Evolutionary conservation across 2,888 invertebrate species (phyloP).

Genomic region (Drosophila conformis): DNA sequence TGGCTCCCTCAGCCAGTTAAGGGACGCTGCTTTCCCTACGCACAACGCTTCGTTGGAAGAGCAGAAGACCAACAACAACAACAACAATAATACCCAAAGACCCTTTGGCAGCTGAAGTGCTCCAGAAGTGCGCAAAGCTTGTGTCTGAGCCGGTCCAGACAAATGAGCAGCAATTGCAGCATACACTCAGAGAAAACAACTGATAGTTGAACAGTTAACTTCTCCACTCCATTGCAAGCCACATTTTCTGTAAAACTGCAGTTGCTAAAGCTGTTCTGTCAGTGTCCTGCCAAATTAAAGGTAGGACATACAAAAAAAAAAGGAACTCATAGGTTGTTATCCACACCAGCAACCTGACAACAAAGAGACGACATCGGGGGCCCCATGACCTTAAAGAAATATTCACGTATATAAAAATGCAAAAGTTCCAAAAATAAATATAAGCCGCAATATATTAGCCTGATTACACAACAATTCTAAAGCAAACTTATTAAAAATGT

Average conservation of each 20-base stretch:
- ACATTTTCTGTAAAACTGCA: neutral
- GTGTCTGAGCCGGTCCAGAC: slow-evolving; percentile 74
- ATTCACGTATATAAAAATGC: neutral
- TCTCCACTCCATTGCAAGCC: neutral
- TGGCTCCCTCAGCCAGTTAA: slow-evolving; percentile 16
- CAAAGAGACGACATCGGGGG: neutral
- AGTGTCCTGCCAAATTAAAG: slow-evolving; percentile 40
- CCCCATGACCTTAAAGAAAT: neutral
- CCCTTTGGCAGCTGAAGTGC: slow-evolving; percentile 74
- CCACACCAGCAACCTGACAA: slow-evolving; percentile 46
- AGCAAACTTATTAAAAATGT: neutral
- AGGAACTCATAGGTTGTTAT: slow-evolving; percentile 49
- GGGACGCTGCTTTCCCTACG: slow-evolving; percentile 53
- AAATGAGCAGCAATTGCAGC: slow-evolving; percentile 70
- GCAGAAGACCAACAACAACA: slow-evolving; percentile 18
- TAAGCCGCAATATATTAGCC: neutral
- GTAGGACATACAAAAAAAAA: slow-evolving; percentile 25
- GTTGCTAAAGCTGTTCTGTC: slow-evolving; percentile 17
- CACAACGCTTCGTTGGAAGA: slow-evolving; percentile 55
- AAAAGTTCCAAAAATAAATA: neutral
- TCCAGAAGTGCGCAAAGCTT: slow-evolving; percentile 80
- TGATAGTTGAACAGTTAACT: neutral
- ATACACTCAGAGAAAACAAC: slow-evolving; percentile 45
- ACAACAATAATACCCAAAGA: slow-evolving; percentile 21
- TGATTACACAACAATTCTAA: neutral